A percentile compares a stretch with the other conserved stretches of the same genome.
These are phyloP conservation scores for Lasioglossum vierecki DNA, from an alignment of 2,888 invertebrate genomes.

Conservation along the genomic window DNA sequence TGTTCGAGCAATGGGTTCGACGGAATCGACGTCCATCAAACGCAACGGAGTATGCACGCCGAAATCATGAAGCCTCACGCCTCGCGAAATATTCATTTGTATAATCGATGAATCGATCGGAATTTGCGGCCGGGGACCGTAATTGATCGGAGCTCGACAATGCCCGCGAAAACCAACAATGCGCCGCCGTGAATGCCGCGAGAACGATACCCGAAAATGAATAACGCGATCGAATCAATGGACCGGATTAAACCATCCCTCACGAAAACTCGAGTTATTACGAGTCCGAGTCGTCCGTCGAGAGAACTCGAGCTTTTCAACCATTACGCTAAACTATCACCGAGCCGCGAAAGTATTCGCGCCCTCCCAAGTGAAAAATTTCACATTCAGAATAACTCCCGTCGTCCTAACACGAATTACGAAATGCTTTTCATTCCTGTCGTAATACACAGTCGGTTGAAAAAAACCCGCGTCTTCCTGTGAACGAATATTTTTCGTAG, in stretches of 20 bases:
- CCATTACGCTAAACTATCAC: background rate
- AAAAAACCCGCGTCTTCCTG: too few species aligned
- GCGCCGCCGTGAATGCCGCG: slow-evolving; percentile 3
- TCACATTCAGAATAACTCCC: too few species aligned
- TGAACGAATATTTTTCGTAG: too few species aligned
- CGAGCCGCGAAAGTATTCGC: too few species aligned
- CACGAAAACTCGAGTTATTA: background rate
- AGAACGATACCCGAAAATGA: slow-evolving; percentile 9
- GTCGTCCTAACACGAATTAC: too few species aligned
- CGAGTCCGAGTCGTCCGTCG: background rate
- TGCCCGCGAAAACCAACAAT: slow-evolving; percentile 3
- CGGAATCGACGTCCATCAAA: background rate
- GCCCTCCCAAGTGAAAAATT: too few species aligned
- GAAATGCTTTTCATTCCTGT: too few species aligned
- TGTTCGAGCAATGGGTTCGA: background rate
- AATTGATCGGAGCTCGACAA: slow-evolving; percentile 1
- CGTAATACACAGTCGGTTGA: too few species aligned
- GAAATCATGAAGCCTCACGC: background rate
- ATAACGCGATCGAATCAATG: slow-evolving; percentile 2
- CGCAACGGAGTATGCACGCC: background rate
- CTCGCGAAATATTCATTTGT: slow-evolving; percentile 8
- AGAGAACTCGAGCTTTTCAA: background rate
- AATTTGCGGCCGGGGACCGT: background rate
- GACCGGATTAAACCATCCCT: background rate
- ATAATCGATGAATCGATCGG: slow-evolving; percentile 3